phyloP scores from a whole-genome alignment of 2,113 vertebrate genomes.

The Cheirogaleus medius region DNA sequence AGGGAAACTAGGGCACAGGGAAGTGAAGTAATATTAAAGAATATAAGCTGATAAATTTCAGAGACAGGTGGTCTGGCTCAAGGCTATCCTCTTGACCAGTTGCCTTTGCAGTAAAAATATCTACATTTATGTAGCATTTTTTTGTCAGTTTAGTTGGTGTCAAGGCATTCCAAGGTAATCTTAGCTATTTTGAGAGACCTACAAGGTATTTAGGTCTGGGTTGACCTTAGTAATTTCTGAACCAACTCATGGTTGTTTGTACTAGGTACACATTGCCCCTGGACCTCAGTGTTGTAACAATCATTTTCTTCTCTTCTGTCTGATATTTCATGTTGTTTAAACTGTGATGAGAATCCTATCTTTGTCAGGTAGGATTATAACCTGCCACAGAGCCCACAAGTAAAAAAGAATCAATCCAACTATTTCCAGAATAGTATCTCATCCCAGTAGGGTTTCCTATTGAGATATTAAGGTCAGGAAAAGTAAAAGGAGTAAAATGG shows the following conservation, averaged over 20 bases:
- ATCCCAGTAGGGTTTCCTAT: background rate
- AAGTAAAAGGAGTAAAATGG: slow-evolving; percentile 24
- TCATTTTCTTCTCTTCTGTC: slow-evolving; percentile 5
- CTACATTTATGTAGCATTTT: background rate
- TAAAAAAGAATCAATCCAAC: background rate
- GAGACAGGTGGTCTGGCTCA: background rate
- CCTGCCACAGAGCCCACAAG: background rate
- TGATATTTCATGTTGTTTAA: slow-evolving; percentile 31
- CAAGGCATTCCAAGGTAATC: background rate
- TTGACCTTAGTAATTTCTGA: background rate
- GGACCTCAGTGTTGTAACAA: background rate
- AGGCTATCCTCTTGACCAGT: background rate
- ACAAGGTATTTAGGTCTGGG: background rate
- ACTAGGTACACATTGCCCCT: background rate
- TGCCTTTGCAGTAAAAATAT: background rate
- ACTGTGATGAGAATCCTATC: background rate
- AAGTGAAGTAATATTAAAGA: slow-evolving; percentile 13
- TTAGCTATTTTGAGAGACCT: background rate
- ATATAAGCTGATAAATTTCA: background rate
- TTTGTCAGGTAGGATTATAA: slow-evolving; percentile 43
- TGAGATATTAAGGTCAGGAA: slow-evolving; percentile 7
- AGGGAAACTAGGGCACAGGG: background rate
- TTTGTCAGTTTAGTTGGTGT: background rate
- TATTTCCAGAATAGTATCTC: background rate
- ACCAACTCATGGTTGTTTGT: background rate